Base-by-base conservation (phyloP, 2,797 vertebrate species). In the Myotis findleyi region DNA sequence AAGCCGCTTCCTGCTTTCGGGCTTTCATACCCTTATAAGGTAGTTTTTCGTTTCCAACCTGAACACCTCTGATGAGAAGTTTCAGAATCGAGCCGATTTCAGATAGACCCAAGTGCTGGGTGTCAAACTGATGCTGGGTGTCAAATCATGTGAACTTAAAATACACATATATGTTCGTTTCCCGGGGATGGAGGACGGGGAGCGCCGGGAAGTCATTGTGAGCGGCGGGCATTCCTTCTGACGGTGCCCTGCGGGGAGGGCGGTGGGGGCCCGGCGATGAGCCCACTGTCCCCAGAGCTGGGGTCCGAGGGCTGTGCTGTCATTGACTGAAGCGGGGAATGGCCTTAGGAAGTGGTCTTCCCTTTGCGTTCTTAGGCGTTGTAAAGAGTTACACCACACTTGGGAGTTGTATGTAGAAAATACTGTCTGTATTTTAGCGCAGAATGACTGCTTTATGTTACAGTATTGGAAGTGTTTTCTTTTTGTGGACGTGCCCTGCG, bases 11-110 rank as follows among this genome's bases (percentile, higher is more conserved):
- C 99, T 99, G 99, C 98, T 98, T 99, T 99, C 98, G 98, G 97
- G 97, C 98, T 98, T 99, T 98, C 98, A 99, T 98, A 99, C 99
- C 97, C 99, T 99, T 99, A 99, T 99, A 99, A 99, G 99, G 99
- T 98, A 97, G 97, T 99, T 99, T 99, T 98, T 98, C 64, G 96
- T 98, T 97, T 98, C 98, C 98, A 98, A 98, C 98, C 97, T 98
- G 98, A 97, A 96, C 97, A 93, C 97, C 97, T 98, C 97, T 95
- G 92, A 92, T 13, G 90, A 97, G 96, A 98, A 93, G 79, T 97
- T 96, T 95, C 94, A 97, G 83, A 96, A 76, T 97, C 95, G 93
- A 76, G 93, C 93, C 77, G 89, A 88, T 95, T 44, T 93, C 3
- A 92, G 9, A 41, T 87, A 55, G 97, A 12, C 38, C 36, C 1